These are phyloP conservation scores for Drosophila sordidula DNA, from an alignment of 2,888 invertebrate genomes.

Conservation along the genomic window DNA sequence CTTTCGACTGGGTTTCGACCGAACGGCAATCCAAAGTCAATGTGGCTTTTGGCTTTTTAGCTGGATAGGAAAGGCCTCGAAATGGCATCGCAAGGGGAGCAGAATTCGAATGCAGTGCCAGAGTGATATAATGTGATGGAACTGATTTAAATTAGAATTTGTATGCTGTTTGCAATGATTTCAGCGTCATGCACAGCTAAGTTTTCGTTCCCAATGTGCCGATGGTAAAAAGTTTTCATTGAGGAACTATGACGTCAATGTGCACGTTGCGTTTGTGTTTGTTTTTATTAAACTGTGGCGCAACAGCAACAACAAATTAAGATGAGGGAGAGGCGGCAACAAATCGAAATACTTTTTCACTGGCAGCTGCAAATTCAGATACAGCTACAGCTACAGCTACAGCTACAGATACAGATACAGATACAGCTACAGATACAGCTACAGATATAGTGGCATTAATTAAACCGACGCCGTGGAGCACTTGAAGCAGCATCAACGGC, in stretches of 20 bases:
- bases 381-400: constrained; percentile 17
- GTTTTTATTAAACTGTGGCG: constrained; percentile 55
- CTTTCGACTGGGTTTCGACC: not conserved
- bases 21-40: not conserved
- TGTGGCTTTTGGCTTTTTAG: not conserved
- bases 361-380: constrained; percentile 65
- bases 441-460: constrained; percentile 58
- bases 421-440: not conserved
- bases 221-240: constrained; percentile 26
- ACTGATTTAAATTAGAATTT: constrained; percentile 31
- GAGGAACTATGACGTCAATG: constrained; percentile 69
- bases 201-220: constrained; percentile 3
- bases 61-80: not conserved
- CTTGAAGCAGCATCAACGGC: constrained; percentile 23
- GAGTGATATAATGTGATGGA: not conserved
- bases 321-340: constrained; percentile 25
- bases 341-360: constrained; percentile 66
- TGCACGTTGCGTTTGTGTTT: constrained; percentile 42
- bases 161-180: constrained; percentile 28
- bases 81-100: too few relatives aligned
- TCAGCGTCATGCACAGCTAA: constrained; percentile 20
- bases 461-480: constrained; percentile 49
- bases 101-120: not conserved
- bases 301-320: constrained; percentile 42
- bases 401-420: too few relatives aligned